Evolutionary conservation across 2,113 vertebrate species (phyloP).

Genomic region (Pomatostomus ruficeps): DNA sequence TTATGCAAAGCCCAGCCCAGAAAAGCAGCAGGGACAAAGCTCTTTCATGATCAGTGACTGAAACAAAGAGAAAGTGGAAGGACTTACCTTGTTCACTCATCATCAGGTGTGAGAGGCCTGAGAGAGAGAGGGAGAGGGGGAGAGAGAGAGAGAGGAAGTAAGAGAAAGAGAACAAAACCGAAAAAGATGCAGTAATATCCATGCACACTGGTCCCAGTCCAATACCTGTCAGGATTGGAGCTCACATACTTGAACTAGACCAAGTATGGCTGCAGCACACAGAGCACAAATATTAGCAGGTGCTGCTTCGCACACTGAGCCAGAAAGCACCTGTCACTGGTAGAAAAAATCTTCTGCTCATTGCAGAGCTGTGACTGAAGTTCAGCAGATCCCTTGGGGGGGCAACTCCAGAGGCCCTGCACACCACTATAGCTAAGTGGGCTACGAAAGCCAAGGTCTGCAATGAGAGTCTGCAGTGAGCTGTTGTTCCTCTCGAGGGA

Average conservation of each 20-base stretch:
- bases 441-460: not conserved
- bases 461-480: not conserved
- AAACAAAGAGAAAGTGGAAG: conserved; percentile 33
- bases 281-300: not conserved
- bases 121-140: not conserved
- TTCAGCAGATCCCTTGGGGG: not conserved
- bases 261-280: not conserved
- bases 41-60: not conserved
- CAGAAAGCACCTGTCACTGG: not conserved
- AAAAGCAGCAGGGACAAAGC: conserved; percentile 8
- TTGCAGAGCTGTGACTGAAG: not conserved
- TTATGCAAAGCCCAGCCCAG: not conserved
- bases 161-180: not conserved
- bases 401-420: not conserved
- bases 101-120: conserved; percentile 93
- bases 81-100: conserved; percentile 94
- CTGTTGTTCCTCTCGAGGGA: not conserved
- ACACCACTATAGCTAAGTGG: not conserved
- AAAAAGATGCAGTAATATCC: conserved; percentile 46
- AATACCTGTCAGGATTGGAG: not conserved
- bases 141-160: not conserved
- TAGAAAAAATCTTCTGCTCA: not conserved
- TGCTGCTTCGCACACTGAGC: not conserved
- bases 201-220: not conserved
- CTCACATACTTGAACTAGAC: conserved; percentile 31